These are phyloP conservation scores for Junonia oenone DNA, from an alignment of 2,888 invertebrate genomes.

Conservation along the genomic window DNA sequence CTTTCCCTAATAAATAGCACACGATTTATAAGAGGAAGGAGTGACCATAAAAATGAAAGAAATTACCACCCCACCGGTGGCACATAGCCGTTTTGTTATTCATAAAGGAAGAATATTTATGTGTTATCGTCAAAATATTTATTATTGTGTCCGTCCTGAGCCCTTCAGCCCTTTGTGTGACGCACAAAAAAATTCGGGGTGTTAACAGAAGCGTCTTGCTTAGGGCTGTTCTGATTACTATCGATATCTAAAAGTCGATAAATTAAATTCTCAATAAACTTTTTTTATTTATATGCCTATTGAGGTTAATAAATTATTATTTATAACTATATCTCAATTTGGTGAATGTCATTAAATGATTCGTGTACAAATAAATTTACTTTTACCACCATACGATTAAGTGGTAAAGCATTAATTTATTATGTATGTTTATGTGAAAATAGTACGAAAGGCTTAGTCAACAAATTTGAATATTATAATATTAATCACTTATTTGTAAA, in stretches of 20 bases:
- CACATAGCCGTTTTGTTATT: conserved; percentile 69
- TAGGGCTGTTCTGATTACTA: conserved; percentile 39
- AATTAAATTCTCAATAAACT: background rate
- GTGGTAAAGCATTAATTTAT: background rate
- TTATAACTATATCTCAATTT: background rate
- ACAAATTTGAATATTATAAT: conserved; percentile 4
- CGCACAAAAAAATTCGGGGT: conserved; percentile 66
- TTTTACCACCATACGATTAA: background rate
- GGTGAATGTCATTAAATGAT: background rate
- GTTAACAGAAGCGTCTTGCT: conserved; percentile 49
- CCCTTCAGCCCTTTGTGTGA: conserved; percentile 72
- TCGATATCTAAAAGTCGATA: conserved; percentile 28
- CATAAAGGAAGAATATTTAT: conserved; percentile 77
- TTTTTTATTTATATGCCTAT: background rate
- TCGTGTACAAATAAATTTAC: background rate
- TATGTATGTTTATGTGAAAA: conserved; percentile 1
- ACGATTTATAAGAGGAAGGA: conserved; percentile 67
- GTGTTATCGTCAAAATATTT: conserved; percentile 79
- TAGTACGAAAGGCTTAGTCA: background rate
- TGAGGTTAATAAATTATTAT: background rate
- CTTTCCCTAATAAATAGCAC: conserved; percentile 60
- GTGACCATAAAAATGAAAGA: conserved; percentile 66
- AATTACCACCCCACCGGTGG: conserved; percentile 65
- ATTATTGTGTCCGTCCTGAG: conserved; percentile 72
- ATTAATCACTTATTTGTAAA: background rate